Percentiles rank a stretch among this genome's conserved stretches.
Evolutionary conservation across 2,797 vertebrate genomes (phyloP).

Genomic region (Erethizon dorsatum): DNA sequence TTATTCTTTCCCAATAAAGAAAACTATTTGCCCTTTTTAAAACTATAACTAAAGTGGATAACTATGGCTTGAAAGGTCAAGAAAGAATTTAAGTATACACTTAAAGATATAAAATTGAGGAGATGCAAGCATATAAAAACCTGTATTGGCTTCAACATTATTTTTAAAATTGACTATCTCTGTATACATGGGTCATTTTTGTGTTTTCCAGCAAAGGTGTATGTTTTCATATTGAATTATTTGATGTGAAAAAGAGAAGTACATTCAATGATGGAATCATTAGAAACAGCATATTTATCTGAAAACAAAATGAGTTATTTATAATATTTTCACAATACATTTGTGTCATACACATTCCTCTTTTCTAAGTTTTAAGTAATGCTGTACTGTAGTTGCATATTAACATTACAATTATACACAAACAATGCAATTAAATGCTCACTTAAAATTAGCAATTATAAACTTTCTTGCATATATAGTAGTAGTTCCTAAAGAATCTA

Average conservation of each 20-base stretch:
- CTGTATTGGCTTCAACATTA: constrained; percentile 1
- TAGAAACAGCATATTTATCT: constrained; percentile 67
- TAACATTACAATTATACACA: constrained; percentile 77
- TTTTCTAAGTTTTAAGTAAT: constrained; percentile 75
- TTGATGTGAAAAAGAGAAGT: constrained; percentile 47
- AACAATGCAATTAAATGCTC: constrained; percentile 86
- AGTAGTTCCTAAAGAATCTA: constrained; percentile 83
- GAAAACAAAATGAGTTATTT: constrained; percentile 66
- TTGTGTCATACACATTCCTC: constrained; percentile 61
- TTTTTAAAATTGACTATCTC: constrained; percentile 48
- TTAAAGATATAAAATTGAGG: constrained; percentile 17
- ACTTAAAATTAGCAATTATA: constrained; percentile 84
- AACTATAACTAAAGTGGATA: constrained; percentile 38
- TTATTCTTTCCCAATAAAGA: constrained; percentile 38
- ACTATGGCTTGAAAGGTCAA: background rate
- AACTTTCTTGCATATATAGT: constrained; percentile 65
- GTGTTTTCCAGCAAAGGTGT: constrained; percentile 61
- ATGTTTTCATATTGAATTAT: constrained; percentile 65
- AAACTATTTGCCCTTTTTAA: constrained; percentile 56
- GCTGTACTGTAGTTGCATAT: constrained; percentile 60
- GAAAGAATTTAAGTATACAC: background rate
- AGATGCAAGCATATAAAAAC: background rate
- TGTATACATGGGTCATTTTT: constrained; percentile 19
- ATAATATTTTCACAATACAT: constrained; percentile 66
- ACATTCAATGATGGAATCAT: constrained; percentile 68